Conservation (phyloP, 1,140 invertebrate genomes). For the Hormaphis cornu region DNA sequence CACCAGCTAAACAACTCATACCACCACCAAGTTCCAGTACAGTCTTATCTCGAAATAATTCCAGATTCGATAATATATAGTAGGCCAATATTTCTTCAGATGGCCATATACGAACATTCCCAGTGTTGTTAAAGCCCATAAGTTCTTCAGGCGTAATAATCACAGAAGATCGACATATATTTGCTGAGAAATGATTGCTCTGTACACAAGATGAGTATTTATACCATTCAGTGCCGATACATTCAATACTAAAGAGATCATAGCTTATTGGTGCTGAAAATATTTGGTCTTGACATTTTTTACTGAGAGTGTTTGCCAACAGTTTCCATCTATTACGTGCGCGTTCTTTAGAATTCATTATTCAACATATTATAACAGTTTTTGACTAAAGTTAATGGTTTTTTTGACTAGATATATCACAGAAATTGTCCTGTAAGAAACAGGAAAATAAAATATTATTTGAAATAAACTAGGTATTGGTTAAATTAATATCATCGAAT, state of each 20-base stretch:
- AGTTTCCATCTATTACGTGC: constrained; percentile 60
- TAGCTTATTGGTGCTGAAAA: constrained; percentile 16
- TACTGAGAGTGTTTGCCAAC: constrained; percentile 55
- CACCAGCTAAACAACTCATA: constrained; percentile 73
- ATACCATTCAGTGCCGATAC: constrained; percentile 44
- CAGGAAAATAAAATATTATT: constrained; percentile 27
- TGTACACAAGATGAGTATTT: constrained; percentile 48
- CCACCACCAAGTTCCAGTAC: constrained; percentile 74
- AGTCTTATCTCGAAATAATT: constrained; percentile 54
- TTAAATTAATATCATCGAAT: background rate
- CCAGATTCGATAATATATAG: constrained; percentile 57
- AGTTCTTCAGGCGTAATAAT: constrained; percentile 59
- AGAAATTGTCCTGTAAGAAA: constrained; percentile 29
- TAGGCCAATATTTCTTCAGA: constrained; percentile 75
- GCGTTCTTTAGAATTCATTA: constrained; percentile 28
- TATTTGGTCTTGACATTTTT: constrained; percentile 42
- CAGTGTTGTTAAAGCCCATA: constrained; percentile 81
- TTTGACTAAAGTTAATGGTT: constrained; percentile 22
- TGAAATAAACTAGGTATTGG: background rate
- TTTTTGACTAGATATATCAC: constrained; percentile 26
- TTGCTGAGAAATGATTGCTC: constrained; percentile 44
- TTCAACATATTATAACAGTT: constrained; percentile 13
- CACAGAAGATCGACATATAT: constrained; percentile 51
- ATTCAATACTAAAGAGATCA: constrained; percentile 25
- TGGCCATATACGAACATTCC: constrained; percentile 85